Percentiles rank a stretch among this genome's conserved stretches.
Conservation (phyloP, 1,140 invertebrate genomes). For the Hylyphantes graminicola region DNA sequence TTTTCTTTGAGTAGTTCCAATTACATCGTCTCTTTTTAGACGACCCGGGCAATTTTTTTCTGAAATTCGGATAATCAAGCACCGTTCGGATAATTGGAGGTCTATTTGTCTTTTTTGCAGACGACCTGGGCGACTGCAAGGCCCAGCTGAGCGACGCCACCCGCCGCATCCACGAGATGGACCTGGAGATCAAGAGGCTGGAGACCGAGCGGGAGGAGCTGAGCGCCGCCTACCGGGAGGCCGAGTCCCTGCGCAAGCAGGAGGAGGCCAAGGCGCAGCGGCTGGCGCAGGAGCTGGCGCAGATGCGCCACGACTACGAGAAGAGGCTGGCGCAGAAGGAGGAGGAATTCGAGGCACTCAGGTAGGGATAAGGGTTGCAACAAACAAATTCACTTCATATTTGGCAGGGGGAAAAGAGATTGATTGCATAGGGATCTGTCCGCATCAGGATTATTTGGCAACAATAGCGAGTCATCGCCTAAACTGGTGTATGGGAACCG, state of each 20-base stretch:
- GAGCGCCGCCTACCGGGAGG: slow-evolving; percentile 95
- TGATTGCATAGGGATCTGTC: not conserved
- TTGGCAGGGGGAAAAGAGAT: not conserved
- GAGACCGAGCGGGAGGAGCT: slow-evolving; percentile 98
- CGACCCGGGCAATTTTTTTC: too few relatives aligned
- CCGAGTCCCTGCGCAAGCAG: slow-evolving; percentile 93
- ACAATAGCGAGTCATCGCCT: too few relatives aligned
- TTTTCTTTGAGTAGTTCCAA: too few relatives aligned
- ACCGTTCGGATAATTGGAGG: too few relatives aligned
- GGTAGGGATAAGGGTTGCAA: slow-evolving; percentile 73
- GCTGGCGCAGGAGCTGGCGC: slow-evolving; percentile 85
- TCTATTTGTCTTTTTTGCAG: too few relatives aligned
- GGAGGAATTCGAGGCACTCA: slow-evolving; percentile 91
- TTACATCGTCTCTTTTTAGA: too few relatives aligned
- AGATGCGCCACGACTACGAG: slow-evolving; percentile 92
- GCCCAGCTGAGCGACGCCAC: slow-evolving; percentile 89
- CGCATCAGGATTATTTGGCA: too few relatives aligned
- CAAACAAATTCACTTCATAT: not conserved
- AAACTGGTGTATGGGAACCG: too few relatives aligned
- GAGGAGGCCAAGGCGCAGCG: slow-evolving; percentile 91
- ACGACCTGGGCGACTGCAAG: slow-evolving; percentile 92
- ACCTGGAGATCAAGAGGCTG: slow-evolving; percentile 92
- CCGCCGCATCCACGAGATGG: slow-evolving; percentile 93
- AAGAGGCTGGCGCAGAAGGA: slow-evolving; percentile 93
- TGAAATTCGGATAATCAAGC: too few relatives aligned